These are phyloP conservation scores for Tetropium fuscum DNA, from an alignment of 2,888 invertebrate species.

Conservation along the genomic window DNA sequence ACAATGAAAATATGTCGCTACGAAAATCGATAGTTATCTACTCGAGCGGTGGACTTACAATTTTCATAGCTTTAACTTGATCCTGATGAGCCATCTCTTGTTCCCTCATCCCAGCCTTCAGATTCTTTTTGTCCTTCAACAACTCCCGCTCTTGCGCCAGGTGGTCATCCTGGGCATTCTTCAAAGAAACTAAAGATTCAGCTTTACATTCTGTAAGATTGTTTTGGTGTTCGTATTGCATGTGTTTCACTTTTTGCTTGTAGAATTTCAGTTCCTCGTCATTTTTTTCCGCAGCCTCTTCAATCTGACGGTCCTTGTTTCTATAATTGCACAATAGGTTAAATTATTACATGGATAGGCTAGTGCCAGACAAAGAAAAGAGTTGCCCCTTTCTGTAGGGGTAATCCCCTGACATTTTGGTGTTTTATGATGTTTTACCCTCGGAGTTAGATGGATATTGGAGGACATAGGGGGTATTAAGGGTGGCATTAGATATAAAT, in stretches of 20 bases:
- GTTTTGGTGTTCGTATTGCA: constrained; percentile 92
- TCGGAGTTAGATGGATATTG: too few species aligned
- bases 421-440: too few species aligned
- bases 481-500: too few species aligned
- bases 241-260: constrained; percentile 93
- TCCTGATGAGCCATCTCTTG: constrained; percentile 78
- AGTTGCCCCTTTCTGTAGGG: too few species aligned
- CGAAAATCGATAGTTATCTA: too few species aligned
- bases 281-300: constrained; percentile 88
- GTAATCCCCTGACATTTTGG: too few species aligned
- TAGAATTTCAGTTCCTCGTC: constrained; percentile 89
- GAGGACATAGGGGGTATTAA: too few species aligned
- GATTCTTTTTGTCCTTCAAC: constrained; percentile 77
- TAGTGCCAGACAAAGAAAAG: too few species aligned
- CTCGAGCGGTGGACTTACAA: too few species aligned
- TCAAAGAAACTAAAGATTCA: constrained; percentile 84
- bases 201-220: constrained; percentile 87
- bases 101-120: constrained; percentile 77
- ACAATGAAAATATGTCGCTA: too few species aligned
- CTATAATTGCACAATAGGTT: too few species aligned
- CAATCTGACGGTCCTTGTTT: constrained; percentile 88
- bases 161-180: constrained; percentile 87
- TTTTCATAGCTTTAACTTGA: constrained; percentile 77
- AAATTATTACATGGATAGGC: too few species aligned
- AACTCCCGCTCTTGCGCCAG: constrained; percentile 81